Evolutionary conservation across 2,113 vertebrate species (phyloP).

Genomic region (Mungos mungo): DNA sequence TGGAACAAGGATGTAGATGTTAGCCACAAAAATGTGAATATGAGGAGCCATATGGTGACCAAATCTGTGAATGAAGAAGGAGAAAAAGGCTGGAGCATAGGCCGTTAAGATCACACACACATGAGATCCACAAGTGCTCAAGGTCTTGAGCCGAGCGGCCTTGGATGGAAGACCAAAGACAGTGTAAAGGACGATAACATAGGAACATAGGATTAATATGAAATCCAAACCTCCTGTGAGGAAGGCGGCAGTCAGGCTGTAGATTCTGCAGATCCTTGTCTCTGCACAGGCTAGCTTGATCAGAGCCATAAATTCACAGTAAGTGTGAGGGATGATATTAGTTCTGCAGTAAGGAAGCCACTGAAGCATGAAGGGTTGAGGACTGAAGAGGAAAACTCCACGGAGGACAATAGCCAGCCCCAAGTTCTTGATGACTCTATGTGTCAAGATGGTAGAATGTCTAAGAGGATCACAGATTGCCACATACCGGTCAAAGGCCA

Average conservation of each 20-base stretch:
- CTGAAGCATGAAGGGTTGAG: slow-evolving; percentile 32
- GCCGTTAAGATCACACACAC: slow-evolving; percentile 53
- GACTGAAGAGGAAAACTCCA: slow-evolving; percentile 39
- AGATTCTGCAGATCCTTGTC: slow-evolving; percentile 17
- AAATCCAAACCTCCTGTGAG: slow-evolving; percentile 49
- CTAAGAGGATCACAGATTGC: slow-evolving; percentile 59
- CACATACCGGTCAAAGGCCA: slow-evolving; percentile 54
- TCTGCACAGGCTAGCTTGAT: slow-evolving; percentile 48
- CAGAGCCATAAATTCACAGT: slow-evolving; percentile 63
- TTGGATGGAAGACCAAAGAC: slow-evolving; percentile 45
- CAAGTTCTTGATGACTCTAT: neutral
- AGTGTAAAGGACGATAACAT: slow-evolving; percentile 12
- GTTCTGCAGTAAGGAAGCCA: slow-evolving; percentile 40
- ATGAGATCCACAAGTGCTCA: slow-evolving; percentile 58
- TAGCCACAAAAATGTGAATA: slow-evolving; percentile 61
- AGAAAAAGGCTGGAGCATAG: slow-evolving; percentile 61
- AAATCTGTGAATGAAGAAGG: slow-evolving; percentile 69
- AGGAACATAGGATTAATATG: slow-evolving; percentile 46
- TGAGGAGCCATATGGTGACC: slow-evolving; percentile 35
- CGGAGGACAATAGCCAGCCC: neutral
- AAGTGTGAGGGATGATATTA: slow-evolving; percentile 43
- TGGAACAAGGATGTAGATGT: slow-evolving; percentile 61
- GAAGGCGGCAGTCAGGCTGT: slow-evolving; percentile 51
- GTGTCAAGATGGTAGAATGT: slow-evolving; percentile 48
- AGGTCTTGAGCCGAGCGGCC: slow-evolving; percentile 12